A percentile compares a stretch with the other conserved stretches of the same genome.
phyloP scores from a whole-genome alignment of 37 sponge, comb jelly and placozoan species.

The Aplysina aerophoba region DNA sequence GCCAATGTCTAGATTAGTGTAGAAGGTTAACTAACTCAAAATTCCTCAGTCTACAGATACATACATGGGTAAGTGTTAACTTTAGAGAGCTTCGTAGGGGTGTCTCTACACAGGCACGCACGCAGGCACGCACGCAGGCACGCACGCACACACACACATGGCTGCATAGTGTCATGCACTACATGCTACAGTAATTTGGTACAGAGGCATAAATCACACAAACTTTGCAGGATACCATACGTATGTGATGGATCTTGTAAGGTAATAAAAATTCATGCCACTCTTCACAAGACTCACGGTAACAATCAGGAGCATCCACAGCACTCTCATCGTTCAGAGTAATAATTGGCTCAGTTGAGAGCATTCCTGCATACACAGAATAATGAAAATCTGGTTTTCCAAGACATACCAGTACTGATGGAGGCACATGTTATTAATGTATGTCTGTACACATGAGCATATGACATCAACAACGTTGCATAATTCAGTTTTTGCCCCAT shows the following conservation, averaged over 20 bases:
- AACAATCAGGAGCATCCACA: too few relatives aligned
- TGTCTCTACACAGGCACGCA: constrained; percentile 19
- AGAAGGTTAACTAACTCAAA: too few relatives aligned
- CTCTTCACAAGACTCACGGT: too few relatives aligned
- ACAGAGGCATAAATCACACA: too few relatives aligned
- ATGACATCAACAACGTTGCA: too few relatives aligned
- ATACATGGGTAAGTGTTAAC: not conserved
- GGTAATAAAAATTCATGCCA: too few relatives aligned
- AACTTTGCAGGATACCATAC: too few relatives aligned
- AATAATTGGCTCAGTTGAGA: too few relatives aligned
- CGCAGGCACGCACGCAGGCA: not conserved
- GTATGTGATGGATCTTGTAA: too few relatives aligned
- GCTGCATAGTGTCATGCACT: not conserved
- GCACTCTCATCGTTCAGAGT: too few relatives aligned
- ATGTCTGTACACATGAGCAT: not conserved
- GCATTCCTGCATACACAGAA: not conserved
- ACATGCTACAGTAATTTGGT: not conserved
- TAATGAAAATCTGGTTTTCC: not conserved
- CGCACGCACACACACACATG: constrained; percentile 1
- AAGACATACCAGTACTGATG: not conserved
- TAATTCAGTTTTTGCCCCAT: too few relatives aligned
- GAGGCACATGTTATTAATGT: not conserved
- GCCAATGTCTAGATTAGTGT: too few relatives aligned
- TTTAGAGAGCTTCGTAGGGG: not conserved
- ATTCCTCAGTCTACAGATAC: not conserved